Base-by-base conservation (phyloP, 2,888 invertebrate genomes). In the Petrophora chlorosata region DNA sequence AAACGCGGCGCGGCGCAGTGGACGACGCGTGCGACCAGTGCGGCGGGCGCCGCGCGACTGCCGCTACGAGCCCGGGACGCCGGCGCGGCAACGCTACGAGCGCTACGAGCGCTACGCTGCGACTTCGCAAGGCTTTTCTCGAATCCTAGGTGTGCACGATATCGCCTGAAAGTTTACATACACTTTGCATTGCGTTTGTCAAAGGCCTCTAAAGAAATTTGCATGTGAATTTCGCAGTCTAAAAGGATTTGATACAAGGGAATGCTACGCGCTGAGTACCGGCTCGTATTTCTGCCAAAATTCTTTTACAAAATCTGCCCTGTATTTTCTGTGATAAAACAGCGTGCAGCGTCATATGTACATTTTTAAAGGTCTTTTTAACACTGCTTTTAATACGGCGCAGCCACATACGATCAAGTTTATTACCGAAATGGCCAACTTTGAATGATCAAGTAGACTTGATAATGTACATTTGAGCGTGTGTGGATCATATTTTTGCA, bases 1-100 rank as follows among this genome's bases (percentile, higher is more conserved):
- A 32, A 35, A 25, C 5, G 44, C 25, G 44, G 28, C 28, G 39
- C 41, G 40, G 30, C 42, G 25, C 14, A 8, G 9, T 22, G 26
- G 17, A 39, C 25, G 40, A 33, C 39, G 43, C 67, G 63, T 60
- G 53, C 66, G 46, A 23, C 34, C 52, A n/a, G 43, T 45, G 69
- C 76, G 83, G 72, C 79, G 67, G 59, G 62, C 62, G 80, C 75
- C 81, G 79, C 81, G 73, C 70, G 76, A 82, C 84, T 83, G 79
- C 59, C 63, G 62, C 59, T 25, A 30, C 41, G 47, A 49, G 48
- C 48, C 52, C 17, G 30, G 19, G 47, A 33, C 43, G 49, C 47
- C 41, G 41, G 50, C 61, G 56, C 50, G 38, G 26, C 52, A 54
- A 22, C 52, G 29, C 35, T 45, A 41, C 52, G 19, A 23, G 3